Evolutionary conservation across 2,797 vertebrate genomes (phyloP), one percentile per base, ranked within the genome.

Genomic region (Hypotaenidia philippensis): DNA sequence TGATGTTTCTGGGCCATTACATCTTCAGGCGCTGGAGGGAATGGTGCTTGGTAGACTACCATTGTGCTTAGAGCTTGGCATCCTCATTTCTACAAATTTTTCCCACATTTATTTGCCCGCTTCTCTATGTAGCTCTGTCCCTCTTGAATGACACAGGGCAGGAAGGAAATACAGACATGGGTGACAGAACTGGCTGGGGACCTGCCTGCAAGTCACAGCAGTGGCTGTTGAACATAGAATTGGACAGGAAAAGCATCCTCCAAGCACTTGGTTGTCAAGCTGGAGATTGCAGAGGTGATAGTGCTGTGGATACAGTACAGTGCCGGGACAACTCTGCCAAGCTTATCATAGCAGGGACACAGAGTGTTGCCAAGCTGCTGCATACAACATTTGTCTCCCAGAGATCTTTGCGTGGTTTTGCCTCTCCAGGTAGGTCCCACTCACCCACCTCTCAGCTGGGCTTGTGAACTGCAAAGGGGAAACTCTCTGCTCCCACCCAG

Each of bases 391-490:
- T 60, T 71, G 36, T 29, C 15, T 80, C 76, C 13, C 4, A 1
- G 36, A 66, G 34, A 47, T 17, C 11, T 45, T 86, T 61, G 56
- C 1, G 0, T 20, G 19, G 63, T 85, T 64, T 31, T 66, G 14
- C 8, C 21, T 5, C 52, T 60, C 17, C 66, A 53, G 41, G 10
- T 12, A 7, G 7, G 56, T 63, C 10, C 40, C 3, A 0, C 20
- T 83, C n/a, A 61, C 2, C 14, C 29, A 4, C 21, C 1, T 1
- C 26, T 49, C 5, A 8, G 7, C 7, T 36, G 45, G 9, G 10
- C 0, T 0, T 32, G 27, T 1, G 0, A 1, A 16, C 32, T 50
- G 44, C 21, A 17, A 56, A 60, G 68, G 12, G 23, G 6, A 79
- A 32, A 5, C 12, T 63, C 38, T 20, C 5, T 1, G 3, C 27